Evolutionary conservation across 2,888 invertebrate species (phyloP).

Genomic region (Gortyna flavago): DNA sequence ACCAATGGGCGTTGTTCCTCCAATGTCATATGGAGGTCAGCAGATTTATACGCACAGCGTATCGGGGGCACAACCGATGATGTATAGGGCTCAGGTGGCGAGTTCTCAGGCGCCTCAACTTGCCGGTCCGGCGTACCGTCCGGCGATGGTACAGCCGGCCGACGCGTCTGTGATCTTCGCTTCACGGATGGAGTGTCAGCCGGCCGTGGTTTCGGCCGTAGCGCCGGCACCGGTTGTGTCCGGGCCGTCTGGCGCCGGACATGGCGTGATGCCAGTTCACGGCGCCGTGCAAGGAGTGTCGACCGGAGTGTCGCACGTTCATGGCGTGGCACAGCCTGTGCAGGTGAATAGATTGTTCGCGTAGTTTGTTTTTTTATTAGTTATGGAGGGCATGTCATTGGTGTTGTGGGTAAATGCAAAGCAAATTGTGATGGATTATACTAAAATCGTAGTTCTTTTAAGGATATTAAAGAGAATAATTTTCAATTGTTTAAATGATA

Average conservation of each 20-base stretch:
- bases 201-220: conserved; percentile 41
- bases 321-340: conserved; percentile 69
- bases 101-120: conserved; percentile 73
- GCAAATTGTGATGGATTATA: neutral
- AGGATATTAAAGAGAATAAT: neutral
- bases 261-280: conserved; percentile 42
- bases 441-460: neutral
- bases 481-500: neutral
- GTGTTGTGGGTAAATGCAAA: conserved; percentile 35
- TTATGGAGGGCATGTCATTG: conserved; percentile 64
- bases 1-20: conserved; percentile 75
- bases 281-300: conserved; percentile 48
- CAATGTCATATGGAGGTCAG: conserved; percentile 70
- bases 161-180: conserved; percentile 35
- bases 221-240: conserved; percentile 16
- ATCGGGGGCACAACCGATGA: conserved; percentile 79
- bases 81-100: conserved; percentile 77
- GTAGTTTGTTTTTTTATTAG: conserved; percentile 44
- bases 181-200: conserved; percentile 59
- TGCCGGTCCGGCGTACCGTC: conserved; percentile 41
- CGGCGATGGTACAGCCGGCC: conserved; percentile 46
- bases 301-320: conserved; percentile 59
- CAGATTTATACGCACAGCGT: conserved; percentile 75
- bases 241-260: conserved; percentile 32
- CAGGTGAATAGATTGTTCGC: conserved; percentile 74